Evolutionary conservation across 2,113 vertebrate genomes (phyloP).

Genomic region (Corvus cornix): DNA sequence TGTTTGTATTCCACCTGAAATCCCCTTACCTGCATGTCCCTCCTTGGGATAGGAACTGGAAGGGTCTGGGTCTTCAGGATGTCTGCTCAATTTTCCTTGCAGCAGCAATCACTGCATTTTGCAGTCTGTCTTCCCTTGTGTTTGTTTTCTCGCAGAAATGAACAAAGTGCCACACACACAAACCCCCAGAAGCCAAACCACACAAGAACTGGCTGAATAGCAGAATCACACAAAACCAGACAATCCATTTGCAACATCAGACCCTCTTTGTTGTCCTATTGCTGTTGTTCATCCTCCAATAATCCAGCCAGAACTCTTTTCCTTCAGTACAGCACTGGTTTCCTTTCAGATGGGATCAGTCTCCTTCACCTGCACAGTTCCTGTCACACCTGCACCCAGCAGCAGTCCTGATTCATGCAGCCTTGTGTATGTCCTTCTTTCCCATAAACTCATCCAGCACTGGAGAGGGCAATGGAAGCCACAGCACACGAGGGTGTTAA

Average conservation of each 20-base stretch:
- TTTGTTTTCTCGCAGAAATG: not conserved
- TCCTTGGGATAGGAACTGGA: not conserved
- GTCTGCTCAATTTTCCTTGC: not conserved
- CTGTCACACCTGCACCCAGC: not conserved
- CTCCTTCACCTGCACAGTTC: not conserved
- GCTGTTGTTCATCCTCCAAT: not conserved
- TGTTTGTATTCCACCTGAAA: not conserved
- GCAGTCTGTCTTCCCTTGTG: not conserved
- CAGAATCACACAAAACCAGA: not conserved
- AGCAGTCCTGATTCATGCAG: accelerated
- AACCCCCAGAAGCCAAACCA: not conserved
- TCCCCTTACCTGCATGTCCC: not conserved
- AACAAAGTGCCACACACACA: not conserved
- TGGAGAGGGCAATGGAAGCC: not conserved
- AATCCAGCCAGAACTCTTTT: not conserved
- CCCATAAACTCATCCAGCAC: accelerated
- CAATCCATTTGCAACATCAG: not conserved
- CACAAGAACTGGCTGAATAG: not conserved
- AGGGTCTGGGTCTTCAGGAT: not conserved
- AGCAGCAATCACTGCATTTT: not conserved
- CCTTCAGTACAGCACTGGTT: not conserved
- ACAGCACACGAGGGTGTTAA: not conserved
- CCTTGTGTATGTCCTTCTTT: not conserved
- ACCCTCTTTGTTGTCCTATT: not conserved
- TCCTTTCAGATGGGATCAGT: not conserved